A percentile compares a stretch with the other conserved stretches of the same genome.
Conservation (phyloP, 2,888 invertebrate genomes). For the Morpho deidamia region DNA sequence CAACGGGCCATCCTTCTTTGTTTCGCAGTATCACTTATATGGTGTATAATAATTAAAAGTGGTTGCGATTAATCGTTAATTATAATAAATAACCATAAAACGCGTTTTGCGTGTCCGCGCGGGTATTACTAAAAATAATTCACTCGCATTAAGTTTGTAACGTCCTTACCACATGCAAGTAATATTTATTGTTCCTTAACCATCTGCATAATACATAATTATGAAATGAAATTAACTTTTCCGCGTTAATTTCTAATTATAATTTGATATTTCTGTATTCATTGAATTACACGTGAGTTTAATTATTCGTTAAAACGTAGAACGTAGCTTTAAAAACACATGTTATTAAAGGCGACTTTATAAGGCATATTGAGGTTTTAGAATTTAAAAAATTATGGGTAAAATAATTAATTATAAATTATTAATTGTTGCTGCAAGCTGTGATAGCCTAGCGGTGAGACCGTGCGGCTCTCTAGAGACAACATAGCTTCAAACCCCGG, state of each 20-base stretch:
- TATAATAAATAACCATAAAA: slow-evolving; percentile 7
- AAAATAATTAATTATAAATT: too few relatives aligned
- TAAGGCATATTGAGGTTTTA: too few relatives aligned
- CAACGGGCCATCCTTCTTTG: too few relatives aligned
- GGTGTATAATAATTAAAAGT: not conserved
- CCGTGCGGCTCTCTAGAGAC: too few relatives aligned
- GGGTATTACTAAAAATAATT: slow-evolving; percentile 20
- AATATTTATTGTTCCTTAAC: slow-evolving; percentile 21
- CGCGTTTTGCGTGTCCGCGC: slow-evolving; percentile 12
- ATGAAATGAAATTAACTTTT: slow-evolving; percentile 7
- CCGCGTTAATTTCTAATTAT: slow-evolving; percentile 1
- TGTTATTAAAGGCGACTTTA: too few relatives aligned
- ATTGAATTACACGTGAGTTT: too few relatives aligned
- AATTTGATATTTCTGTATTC: not conserved
- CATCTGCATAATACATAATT: slow-evolving; percentile 22
- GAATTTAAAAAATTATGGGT: too few relatives aligned
- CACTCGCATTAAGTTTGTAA: slow-evolving; percentile 13
- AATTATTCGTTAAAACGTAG: too few relatives aligned
- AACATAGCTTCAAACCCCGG: too few relatives aligned
- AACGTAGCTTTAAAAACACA: too few relatives aligned
- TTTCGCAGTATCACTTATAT: not conserved
- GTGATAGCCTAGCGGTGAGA: too few relatives aligned
- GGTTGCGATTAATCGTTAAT: slow-evolving; percentile 8
- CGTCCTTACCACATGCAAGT: slow-evolving; percentile 18
- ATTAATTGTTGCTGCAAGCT: too few relatives aligned